A percentile compares a stretch with the other conserved stretches of the same genome.
phyloP scores from a whole-genome alignment of 2,797 vertebrate genomes.

The Acropternis orthonyx region DNA sequence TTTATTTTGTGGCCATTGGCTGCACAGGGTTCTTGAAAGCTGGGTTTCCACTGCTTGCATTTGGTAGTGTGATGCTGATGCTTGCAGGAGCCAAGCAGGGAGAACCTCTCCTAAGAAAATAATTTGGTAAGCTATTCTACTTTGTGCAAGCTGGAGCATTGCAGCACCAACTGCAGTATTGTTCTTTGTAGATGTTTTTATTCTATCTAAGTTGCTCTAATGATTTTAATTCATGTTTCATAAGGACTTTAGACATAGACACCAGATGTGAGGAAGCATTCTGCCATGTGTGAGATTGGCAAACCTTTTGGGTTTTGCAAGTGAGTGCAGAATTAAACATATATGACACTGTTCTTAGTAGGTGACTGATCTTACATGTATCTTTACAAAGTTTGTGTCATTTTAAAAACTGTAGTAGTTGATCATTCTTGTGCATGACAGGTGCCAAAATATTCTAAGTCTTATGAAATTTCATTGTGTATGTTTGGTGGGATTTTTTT shows the following conservation, averaged over 20 bases:
- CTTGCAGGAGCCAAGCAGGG: neutral
- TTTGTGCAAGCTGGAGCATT: neutral
- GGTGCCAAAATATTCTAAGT: neutral
- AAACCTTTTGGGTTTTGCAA: neutral
- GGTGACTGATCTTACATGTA: neutral
- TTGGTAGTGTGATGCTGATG: neutral
- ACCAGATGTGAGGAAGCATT: neutral
- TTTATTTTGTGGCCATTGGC: neutral
- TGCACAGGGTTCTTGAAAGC: neutral
- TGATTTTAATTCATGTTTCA: neutral
- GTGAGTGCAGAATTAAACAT: neutral
- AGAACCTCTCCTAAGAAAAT: neutral
- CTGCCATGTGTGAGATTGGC: neutral
- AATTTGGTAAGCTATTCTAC: neutral
- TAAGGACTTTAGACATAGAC: neutral
- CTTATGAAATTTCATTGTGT: neutral
- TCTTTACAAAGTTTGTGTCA: neutral
- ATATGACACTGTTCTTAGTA: neutral
- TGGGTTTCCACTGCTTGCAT: neutral
- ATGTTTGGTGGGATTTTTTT: neutral
- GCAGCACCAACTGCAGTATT: neutral
- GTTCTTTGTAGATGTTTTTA: neutral
- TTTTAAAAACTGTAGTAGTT: neutral
- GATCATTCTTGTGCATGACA: neutral
- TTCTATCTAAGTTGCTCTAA: neutral